These are phyloP conservation scores for Caloenas nicobarica DNA, from an alignment of 2,113 vertebrate genomes.

Conservation along the genomic window DNA sequence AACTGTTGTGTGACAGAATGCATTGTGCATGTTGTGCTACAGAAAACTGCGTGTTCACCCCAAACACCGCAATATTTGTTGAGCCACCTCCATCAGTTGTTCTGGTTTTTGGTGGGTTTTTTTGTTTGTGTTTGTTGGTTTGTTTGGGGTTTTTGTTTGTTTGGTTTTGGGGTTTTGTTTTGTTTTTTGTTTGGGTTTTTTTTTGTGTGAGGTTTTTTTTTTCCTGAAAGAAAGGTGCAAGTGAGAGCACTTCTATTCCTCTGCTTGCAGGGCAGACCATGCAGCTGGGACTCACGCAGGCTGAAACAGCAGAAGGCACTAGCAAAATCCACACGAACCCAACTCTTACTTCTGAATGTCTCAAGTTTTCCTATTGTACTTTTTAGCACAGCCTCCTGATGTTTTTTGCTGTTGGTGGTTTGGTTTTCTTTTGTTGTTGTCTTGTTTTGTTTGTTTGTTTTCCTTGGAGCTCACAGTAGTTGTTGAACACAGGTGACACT, in stretches of 20 bases:
- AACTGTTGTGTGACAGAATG: neutral
- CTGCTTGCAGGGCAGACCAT: neutral
- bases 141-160: no score
- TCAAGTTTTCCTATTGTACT: neutral
- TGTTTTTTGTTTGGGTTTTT: no score
- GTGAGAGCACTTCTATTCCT: neutral
- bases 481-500: fast-evolving
- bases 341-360: neutral
- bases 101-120: neutral
- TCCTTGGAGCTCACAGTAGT: neutral
- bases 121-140: no score
- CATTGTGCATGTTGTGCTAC: fast-evolving
- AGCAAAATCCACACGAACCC: neutral
- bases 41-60: neutral
- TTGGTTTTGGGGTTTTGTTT: no score
- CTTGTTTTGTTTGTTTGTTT: no score
- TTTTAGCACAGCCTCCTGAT: neutral
- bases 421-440: no score
- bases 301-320: neutral
- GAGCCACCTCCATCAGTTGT: neutral
- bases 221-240: neutral
- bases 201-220: no score
- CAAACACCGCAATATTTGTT: neutral
- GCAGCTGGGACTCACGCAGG: neutral
- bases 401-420: neutral